Evolutionary conservation across 2,888 invertebrate species (phyloP).

Genomic region (Phytoseiulus persimilis): DNA sequence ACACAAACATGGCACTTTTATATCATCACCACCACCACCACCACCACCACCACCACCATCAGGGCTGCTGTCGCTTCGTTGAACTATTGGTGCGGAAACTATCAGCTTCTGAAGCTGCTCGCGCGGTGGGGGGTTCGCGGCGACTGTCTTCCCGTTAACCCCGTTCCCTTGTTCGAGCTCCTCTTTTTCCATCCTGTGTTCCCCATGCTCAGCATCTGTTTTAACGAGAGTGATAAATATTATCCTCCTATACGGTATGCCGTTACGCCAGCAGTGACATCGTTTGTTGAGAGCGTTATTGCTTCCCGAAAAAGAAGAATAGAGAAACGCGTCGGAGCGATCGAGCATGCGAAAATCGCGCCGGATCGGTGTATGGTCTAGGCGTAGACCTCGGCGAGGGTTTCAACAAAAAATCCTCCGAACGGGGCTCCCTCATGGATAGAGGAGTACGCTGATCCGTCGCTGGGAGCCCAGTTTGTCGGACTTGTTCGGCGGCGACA

Average conservation of each 20-base stretch:
- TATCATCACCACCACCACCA: not conserved
- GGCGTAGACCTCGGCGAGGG: not conserved
- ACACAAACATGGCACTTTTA: constrained; percentile 5
- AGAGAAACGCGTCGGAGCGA: not conserved
- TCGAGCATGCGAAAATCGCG: not conserved
- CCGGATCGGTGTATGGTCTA: not conserved
- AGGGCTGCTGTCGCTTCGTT: not conserved
- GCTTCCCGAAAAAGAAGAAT: not conserved
- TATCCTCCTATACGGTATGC: not conserved
- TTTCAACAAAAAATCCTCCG: not conserved
- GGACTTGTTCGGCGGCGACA: not conserved
- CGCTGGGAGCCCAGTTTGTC: not conserved
- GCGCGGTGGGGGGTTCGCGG: not conserved
- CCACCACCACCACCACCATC: not conserved
- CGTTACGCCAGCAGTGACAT: not conserved
- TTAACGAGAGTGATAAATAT: not conserved
- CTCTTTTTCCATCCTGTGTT: not conserved
- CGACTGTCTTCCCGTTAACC: constrained; percentile 5
- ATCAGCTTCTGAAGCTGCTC: not conserved
- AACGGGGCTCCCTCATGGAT: not conserved
- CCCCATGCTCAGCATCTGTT: not conserved
- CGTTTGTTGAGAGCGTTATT: not conserved
- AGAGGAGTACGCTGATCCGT: not conserved
- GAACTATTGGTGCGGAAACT: constrained; percentile 5
- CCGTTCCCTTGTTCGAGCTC: not conserved